Conservation (phyloP, 2,113 vertebrate genomes). For the Elephantulus edwardii region DNA sequence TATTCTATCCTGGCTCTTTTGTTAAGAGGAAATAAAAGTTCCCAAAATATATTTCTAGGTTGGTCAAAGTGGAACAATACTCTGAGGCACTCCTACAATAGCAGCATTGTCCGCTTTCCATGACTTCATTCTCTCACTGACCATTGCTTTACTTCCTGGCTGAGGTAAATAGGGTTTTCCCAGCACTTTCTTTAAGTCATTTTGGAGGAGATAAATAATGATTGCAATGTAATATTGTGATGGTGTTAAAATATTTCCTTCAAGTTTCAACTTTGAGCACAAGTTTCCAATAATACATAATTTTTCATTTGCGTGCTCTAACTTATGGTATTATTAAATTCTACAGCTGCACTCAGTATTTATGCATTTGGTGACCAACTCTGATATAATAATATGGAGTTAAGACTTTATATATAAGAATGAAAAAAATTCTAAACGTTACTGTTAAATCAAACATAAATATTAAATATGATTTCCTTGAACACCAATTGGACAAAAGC, state of each 20-base stretch:
- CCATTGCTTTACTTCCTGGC: conserved; percentile 86
- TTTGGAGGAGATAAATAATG: conserved; percentile 89
- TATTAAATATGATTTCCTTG: conserved; percentile 45
- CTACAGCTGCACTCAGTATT: conserved; percentile 90
- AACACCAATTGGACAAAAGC: conserved; percentile 43
- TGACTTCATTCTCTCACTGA: conserved; percentile 85
- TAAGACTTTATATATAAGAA: conserved; percentile 81
- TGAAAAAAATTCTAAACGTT: conserved; percentile 79
- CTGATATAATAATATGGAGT: conserved; percentile 85
- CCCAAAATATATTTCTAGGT: conserved; percentile 78
- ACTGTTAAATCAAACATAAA: conserved; percentile 33
- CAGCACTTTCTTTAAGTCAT: conserved; percentile 85
- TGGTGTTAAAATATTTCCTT: conserved; percentile 91
- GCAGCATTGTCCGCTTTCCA: conserved; percentile 85
- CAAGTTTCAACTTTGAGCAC: conserved; percentile 88
- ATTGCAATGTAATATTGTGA: conserved; percentile 90
- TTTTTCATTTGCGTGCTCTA: conserved; percentile 86
- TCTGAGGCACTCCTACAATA: conserved; percentile 83
- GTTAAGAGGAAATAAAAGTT: conserved; percentile 77
- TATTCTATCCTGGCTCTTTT: conserved; percentile 62
- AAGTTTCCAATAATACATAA: conserved; percentile 89
- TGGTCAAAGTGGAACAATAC: conserved; percentile 81
- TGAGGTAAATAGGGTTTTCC: conserved; percentile 85
- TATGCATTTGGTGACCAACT: conserved; percentile 86
- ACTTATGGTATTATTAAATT: conserved; percentile 90